Conservation (phyloP, 2,888 invertebrate genomes). For the Synergus japonicus region DNA sequence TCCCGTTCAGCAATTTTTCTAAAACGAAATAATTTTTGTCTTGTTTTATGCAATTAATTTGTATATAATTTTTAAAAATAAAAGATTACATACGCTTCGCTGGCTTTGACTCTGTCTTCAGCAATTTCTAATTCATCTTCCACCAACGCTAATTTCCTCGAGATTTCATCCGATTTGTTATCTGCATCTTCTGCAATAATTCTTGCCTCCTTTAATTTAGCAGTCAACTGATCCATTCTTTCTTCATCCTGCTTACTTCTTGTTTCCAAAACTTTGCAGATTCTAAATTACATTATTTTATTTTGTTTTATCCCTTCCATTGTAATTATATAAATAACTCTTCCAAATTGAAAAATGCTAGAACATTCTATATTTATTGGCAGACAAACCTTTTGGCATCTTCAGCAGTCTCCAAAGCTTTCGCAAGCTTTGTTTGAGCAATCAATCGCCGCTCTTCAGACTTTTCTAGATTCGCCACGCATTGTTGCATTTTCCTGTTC, state of each 20-base stretch:
- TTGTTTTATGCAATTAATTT: neutral
- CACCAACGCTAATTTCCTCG: slow-evolving; percentile 83
- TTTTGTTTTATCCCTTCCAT: neutral
- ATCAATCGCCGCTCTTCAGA: slow-evolving; percentile 70
- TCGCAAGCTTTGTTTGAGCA: slow-evolving; percentile 68
- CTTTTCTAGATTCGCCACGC: slow-evolving; percentile 70
- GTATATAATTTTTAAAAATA: neutral
- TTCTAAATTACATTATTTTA: slow-evolving; percentile 73
- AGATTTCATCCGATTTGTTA: slow-evolving; percentile 84
- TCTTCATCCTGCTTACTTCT: slow-evolving; percentile 83
- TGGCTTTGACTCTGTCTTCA: slow-evolving; percentile 83
- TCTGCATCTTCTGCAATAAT: slow-evolving; percentile 85
- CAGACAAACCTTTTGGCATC: slow-evolving; percentile 69
- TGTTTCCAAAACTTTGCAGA: slow-evolving; percentile 84
- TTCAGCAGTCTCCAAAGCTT: slow-evolving; percentile 70
- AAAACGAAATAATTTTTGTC: slow-evolving; percentile 41
- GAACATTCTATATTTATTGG: neutral
- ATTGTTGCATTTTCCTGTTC: slow-evolving; percentile 73
- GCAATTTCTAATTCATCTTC: slow-evolving; percentile 84
- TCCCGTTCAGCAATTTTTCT: slow-evolving; percentile 84
- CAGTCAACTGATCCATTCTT: slow-evolving; percentile 82
- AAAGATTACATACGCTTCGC: slow-evolving; percentile 78
- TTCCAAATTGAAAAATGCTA: neutral
- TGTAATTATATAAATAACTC: neutral
- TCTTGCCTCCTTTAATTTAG: slow-evolving; percentile 83